Evolutionary conservation across 2,888 invertebrate genomes (phyloP).

Genomic region (Lacanobia oleracea): DNA sequence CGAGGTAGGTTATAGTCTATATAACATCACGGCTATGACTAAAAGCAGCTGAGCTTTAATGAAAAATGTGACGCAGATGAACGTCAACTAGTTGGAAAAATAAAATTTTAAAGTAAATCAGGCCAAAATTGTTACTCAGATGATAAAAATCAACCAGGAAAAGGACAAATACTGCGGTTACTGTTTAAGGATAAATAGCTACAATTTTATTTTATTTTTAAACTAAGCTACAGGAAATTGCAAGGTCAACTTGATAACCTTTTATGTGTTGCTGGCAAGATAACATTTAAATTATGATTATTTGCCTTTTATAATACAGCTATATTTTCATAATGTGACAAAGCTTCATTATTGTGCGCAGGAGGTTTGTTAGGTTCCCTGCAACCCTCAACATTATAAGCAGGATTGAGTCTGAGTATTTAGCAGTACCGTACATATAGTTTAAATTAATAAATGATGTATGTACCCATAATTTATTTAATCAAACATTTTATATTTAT

Average conservation of each 20-base stretch:
- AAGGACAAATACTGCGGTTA: not conserved
- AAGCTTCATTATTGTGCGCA: not conserved
- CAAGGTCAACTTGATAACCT: slow-evolving; percentile 58
- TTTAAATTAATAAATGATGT: too few species aligned
- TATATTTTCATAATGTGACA: not conserved
- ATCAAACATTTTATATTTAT: too few species aligned
- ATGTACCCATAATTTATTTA: too few species aligned
- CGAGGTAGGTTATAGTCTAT: too few species aligned
- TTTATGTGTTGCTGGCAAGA: slow-evolving; percentile 21
- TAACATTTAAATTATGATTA: slow-evolving; percentile 14
- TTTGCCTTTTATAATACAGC: slow-evolving; percentile 7
- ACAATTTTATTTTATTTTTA: slow-evolving; percentile 18
- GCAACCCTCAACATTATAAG: not conserved
- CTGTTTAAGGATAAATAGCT: slow-evolving; percentile 32
- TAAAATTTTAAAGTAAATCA: not conserved
- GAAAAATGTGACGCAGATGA: too few species aligned
- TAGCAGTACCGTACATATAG: too few species aligned
- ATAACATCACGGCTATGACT: too few species aligned
- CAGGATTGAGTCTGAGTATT: too few species aligned
- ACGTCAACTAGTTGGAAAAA: not conserved
- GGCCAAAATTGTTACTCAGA: not conserved
- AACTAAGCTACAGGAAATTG: slow-evolving; percentile 47
- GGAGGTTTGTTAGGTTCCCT: not conserved
- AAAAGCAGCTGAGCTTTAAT: too few species aligned
- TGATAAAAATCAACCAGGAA: not conserved